Evolutionary conservation across 2,888 invertebrate species (phyloP).

Genomic region (Gymnoscelis rufifasciata): DNA sequence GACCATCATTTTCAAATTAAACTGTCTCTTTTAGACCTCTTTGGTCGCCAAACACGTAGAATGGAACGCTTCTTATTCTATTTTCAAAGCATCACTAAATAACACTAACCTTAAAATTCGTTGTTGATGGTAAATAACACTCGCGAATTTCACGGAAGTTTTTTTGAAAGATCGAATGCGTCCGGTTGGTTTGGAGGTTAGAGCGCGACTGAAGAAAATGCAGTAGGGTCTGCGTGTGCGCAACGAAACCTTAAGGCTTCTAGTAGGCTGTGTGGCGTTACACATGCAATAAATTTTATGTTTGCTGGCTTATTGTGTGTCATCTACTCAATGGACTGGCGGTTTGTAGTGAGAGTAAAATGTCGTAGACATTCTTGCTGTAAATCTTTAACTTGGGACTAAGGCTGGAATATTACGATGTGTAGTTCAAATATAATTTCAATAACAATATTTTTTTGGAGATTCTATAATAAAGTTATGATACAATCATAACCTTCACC

Average conservation of each 20-base stretch:
- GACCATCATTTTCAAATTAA: neutral
- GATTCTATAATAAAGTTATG: no score
- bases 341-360: constrained; percentile 3
- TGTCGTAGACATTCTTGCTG: neutral
- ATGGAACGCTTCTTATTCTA: neutral
- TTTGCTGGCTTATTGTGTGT: constrained; percentile 23
- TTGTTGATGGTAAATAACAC: constrained; percentile 14
- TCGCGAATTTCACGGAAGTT: constrained; percentile 15
- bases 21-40: neutral
- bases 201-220: constrained; percentile 32
- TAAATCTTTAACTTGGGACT: neutral
- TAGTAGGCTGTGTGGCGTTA: constrained; percentile 19
- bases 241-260: constrained; percentile 21
- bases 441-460: no score
- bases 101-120: constrained; percentile 25
- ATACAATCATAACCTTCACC: no score
- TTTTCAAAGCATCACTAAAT: constrained; percentile 10
- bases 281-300: constrained; percentile 19
- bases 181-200: constrained; percentile 29
- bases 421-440: no score
- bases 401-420: no score
- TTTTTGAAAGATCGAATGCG: constrained; percentile 12
- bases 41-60: no score
- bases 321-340: constrained; percentile 7
- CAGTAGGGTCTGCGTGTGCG: constrained; percentile 30